These are phyloP conservation scores for Tamandua tetradactyla DNA, from an alignment of 2,797 vertebrate species.

Conservation along the genomic window DNA sequence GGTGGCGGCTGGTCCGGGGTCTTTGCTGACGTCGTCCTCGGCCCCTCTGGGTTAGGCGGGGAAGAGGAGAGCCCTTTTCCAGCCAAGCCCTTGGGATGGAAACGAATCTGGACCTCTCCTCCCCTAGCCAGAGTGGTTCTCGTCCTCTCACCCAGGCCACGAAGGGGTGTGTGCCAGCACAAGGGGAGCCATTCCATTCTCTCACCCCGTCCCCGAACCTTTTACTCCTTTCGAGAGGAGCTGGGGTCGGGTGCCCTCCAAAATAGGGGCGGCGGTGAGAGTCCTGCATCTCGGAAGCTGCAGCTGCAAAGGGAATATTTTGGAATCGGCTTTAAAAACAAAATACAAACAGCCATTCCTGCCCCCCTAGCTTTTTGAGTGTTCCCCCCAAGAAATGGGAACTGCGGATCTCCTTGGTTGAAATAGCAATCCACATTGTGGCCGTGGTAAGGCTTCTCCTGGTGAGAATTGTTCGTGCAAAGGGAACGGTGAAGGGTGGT, in stretches of 20 bases:
- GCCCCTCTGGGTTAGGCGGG: neutral
- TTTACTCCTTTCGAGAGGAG: constrained; percentile 4
- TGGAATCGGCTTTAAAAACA: constrained; percentile 30
- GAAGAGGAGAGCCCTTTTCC: neutral
- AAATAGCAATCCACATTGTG: constrained; percentile 44
- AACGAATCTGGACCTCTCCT: neutral
- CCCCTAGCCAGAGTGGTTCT: neutral
- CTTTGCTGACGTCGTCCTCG: neutral
- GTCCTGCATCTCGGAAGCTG: constrained; percentile 24
- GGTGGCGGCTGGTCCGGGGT: neutral
- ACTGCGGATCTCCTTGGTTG: constrained; percentile 8
- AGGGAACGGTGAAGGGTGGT: constrained; percentile 48
- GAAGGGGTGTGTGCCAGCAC: neutral
- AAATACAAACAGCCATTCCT: neutral
- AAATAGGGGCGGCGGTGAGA: constrained; percentile 43
- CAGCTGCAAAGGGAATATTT: constrained; percentile 18
- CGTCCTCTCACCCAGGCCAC: neutral
- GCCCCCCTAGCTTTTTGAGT: neutral
- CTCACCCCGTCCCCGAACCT: neutral
- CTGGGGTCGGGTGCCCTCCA: neutral
- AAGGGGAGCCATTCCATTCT: neutral
- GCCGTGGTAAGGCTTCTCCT: constrained; percentile 1
- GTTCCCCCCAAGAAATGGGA: neutral
- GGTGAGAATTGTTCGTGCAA: neutral
- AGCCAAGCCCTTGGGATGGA: neutral